Percentiles rank a stretch among this genome's conserved stretches.
phyloP scores from a whole-genome alignment of 2,888 invertebrate species.

The Sthenelais limicola region DNA sequence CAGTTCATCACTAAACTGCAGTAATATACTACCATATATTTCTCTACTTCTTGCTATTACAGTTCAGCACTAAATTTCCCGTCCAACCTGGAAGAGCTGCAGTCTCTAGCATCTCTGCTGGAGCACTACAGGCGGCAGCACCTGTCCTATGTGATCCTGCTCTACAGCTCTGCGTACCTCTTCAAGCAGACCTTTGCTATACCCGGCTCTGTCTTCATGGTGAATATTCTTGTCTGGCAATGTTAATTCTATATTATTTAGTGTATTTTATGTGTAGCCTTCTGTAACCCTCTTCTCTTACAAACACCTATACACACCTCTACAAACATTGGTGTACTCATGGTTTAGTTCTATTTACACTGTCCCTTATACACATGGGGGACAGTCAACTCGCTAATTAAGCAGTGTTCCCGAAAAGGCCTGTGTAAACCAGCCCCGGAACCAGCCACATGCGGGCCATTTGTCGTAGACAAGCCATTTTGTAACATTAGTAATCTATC shows the following conservation, averaged over 20 bases:
- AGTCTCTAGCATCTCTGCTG: constrained; percentile 69
- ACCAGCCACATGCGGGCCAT: too few species aligned
- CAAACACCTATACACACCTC: not conserved
- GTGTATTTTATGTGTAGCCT: too few species aligned
- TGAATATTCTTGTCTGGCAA: too few species aligned
- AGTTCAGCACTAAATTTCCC: constrained; percentile 71
- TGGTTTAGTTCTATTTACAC: constrained; percentile 2
- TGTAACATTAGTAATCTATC: too few species aligned
- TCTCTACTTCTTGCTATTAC: constrained; percentile 2
- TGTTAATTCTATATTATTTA: too few species aligned
- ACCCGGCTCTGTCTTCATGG: constrained; percentile 78
- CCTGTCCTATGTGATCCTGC: constrained; percentile 73
- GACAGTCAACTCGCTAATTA: too few species aligned
- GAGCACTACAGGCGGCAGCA: constrained; percentile 74
- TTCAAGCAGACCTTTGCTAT: constrained; percentile 79
- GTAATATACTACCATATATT: too few species aligned
- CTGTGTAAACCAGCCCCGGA: too few species aligned
- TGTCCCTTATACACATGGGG: too few species aligned
- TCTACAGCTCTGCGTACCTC: constrained; percentile 76
- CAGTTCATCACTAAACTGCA: not conserved
- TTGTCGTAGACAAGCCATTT: too few species aligned
- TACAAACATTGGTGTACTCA: constrained; percentile 21
- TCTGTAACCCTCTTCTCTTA: too few species aligned
- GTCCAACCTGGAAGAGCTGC: constrained; percentile 72
- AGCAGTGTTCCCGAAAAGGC: too few species aligned